These are phyloP conservation scores for Anniella stebbinsi DNA, from an alignment of 2,797 vertebrate genomes.

Conservation along the genomic window DNA sequence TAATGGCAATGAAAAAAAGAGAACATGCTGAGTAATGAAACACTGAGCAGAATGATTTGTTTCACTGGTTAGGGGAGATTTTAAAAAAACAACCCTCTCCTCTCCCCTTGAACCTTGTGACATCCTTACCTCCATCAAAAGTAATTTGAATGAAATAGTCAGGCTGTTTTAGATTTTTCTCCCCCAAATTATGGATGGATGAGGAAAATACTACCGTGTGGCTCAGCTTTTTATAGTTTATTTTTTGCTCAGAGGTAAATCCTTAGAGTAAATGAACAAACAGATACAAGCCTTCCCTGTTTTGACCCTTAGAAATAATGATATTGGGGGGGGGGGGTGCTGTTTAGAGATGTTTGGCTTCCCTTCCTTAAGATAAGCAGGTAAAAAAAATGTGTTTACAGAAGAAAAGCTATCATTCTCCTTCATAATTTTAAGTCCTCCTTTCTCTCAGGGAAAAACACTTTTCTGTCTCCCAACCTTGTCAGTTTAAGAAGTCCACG, in stretches of 20 bases:
- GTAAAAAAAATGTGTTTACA: neutral
- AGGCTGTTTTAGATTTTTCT: neutral
- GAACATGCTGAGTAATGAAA: neutral
- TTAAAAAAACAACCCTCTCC: neutral
- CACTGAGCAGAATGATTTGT: neutral
- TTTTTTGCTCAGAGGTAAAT: neutral
- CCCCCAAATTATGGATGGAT: neutral
- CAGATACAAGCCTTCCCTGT: neutral
- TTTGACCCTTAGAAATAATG: neutral
- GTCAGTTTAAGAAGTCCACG: neutral
- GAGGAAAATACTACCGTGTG: rapidly evolving
- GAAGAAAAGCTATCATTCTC: neutral
- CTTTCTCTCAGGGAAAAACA: neutral
- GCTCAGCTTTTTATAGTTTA: neutral
- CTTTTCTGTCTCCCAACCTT: neutral
- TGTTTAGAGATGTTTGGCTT: neutral
- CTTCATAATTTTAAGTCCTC: neutral
- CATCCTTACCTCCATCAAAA: neutral
- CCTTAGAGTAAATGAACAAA: neutral
- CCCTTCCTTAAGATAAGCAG: neutral
- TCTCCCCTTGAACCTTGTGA: neutral
- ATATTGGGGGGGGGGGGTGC: neutral
- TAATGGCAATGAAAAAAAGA: neutral
- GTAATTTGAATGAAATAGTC: neutral
- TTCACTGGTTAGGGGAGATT: neutral